phyloP scores from a whole-genome alignment of 2,888 invertebrate species.

The Melanotus villosus region DNA sequence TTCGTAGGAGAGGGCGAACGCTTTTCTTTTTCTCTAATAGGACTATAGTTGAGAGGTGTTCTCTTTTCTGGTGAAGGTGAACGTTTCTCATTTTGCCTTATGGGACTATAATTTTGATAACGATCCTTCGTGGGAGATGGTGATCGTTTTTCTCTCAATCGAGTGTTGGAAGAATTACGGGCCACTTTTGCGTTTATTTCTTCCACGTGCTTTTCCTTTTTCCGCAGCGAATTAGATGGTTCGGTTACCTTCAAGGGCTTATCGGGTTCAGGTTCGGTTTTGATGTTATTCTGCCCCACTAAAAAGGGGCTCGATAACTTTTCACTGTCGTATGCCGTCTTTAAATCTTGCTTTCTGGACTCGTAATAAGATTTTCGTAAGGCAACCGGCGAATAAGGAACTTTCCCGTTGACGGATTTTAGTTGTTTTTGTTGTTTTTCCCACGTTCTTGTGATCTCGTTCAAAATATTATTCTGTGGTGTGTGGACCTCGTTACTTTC shows the following conservation, averaged over 20 bases:
- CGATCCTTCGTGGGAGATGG: constrained; percentile 12
- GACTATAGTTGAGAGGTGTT: constrained; percentile 5
- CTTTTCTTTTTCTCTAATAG: constrained; percentile 13
- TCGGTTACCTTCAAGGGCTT: neutral
- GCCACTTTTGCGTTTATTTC: neutral
- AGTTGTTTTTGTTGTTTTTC: constrained; percentile 29
- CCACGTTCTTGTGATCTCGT: constrained; percentile 14
- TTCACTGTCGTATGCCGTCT: constrained; percentile 50
- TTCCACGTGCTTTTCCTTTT: neutral
- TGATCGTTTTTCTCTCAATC: constrained; percentile 6
- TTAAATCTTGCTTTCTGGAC: constrained; percentile 52
- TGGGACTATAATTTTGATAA: neutral
- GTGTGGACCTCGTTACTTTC: neutral
- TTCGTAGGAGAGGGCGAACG: constrained; percentile 21
- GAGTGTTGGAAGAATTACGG: neutral
- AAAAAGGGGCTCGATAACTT: constrained; percentile 64
- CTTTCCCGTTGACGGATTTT: constrained; percentile 34
- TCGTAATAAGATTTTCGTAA: constrained; percentile 53
- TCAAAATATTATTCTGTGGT: neutral
- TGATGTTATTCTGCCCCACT: constrained; percentile 51
- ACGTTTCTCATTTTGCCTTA: constrained; percentile 15
- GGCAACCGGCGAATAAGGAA: constrained; percentile 56
- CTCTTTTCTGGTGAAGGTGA: constrained; percentile 5
- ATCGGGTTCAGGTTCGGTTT: neutral
- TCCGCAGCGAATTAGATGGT: neutral